Percentiles rank a stretch among this genome's conserved stretches.
Evolutionary conservation across 2,888 invertebrate genomes (phyloP).

Genomic region (Bombyx huttoni): DNA sequence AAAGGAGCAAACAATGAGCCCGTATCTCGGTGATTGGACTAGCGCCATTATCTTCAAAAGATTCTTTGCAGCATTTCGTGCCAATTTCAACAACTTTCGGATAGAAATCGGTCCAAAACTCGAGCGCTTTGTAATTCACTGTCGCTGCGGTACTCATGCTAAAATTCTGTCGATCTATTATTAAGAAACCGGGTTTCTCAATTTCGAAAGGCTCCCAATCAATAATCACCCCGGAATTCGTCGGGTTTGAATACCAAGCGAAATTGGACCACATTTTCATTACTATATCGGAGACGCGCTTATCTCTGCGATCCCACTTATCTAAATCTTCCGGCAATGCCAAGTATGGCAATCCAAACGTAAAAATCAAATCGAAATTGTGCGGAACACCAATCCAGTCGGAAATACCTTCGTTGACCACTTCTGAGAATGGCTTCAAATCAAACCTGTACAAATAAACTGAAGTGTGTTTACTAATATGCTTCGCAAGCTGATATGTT

Average conservation of each 20-base stretch:
- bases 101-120: constrained; percentile 89
- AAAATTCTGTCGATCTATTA: constrained; percentile 81
- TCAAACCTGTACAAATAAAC: constrained; percentile 85
- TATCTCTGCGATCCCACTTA: constrained; percentile 84
- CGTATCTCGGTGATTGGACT: constrained; percentile 16
- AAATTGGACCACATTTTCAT: constrained; percentile 89
- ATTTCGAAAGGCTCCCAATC: constrained; percentile 81
- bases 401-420: constrained; percentile 77
- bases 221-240: constrained; percentile 78
- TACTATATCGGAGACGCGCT: constrained; percentile 82
- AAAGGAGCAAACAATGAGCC: neutral
- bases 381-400: constrained; percentile 87
- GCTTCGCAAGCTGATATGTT: constrained; percentile 77
- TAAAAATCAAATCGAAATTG: constrained; percentile 84
- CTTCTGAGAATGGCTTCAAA: constrained; percentile 77
- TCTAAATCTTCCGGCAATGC: constrained; percentile 69
- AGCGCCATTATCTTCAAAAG: constrained; percentile 48
- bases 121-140: constrained; percentile 82
- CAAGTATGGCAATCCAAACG: constrained; percentile 86
- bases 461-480: constrained; percentile 72
- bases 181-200: constrained; percentile 78
- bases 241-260: constrained; percentile 80
- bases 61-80: constrained; percentile 80
- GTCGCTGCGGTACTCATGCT: constrained; percentile 79
- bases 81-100: constrained; percentile 82